phyloP scores from a whole-genome alignment of 1,140 invertebrate genomes.

The Leptoteleia sp. region DNA sequence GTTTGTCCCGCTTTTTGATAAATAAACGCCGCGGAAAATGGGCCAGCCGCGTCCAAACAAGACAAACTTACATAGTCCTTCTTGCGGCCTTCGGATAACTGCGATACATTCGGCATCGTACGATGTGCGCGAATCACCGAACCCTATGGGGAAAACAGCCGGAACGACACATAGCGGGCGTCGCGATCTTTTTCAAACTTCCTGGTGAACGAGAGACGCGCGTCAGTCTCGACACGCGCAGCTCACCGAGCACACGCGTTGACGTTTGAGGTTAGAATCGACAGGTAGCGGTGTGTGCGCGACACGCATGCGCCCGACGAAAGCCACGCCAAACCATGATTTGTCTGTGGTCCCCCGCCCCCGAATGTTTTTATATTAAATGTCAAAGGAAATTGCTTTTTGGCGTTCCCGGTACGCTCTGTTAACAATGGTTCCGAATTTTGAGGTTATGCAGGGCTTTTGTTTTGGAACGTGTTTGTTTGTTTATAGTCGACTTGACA shows the following conservation, averaged over 20 bases:
- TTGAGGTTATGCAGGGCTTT: too few species aligned
- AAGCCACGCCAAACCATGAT: not conserved
- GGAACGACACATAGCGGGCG: not conserved
- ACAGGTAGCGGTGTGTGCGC: slow-evolving; percentile 72
- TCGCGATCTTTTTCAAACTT: slow-evolving; percentile 8
- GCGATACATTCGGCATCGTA: not conserved
- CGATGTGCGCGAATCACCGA: too few species aligned
- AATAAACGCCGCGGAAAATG: too few species aligned
- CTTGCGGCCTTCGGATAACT: slow-evolving; percentile 10
- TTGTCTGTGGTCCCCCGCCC: too few species aligned
- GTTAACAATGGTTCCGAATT: too few species aligned
- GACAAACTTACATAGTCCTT: slow-evolving; percentile 26
- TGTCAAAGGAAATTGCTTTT: too few species aligned
- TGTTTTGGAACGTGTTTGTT: too few species aligned
- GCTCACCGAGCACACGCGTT: slow-evolving; percentile 65
- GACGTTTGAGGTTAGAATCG: slow-evolving; percentile 79
- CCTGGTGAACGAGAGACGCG: slow-evolving; percentile 40
- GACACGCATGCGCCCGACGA: slow-evolving; percentile 69
- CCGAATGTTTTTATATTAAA: too few species aligned
- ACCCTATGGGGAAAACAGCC: not conserved
- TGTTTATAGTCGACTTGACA: too few species aligned
- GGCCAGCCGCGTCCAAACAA: slow-evolving; percentile 4
- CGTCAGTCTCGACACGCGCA: slow-evolving; percentile 47
- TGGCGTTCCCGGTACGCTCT: too few species aligned
- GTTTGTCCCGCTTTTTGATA: not conserved